phyloP scores from a whole-genome alignment of 2,797 vertebrate genomes.

The Phrynocephalus forsythii region DNA sequence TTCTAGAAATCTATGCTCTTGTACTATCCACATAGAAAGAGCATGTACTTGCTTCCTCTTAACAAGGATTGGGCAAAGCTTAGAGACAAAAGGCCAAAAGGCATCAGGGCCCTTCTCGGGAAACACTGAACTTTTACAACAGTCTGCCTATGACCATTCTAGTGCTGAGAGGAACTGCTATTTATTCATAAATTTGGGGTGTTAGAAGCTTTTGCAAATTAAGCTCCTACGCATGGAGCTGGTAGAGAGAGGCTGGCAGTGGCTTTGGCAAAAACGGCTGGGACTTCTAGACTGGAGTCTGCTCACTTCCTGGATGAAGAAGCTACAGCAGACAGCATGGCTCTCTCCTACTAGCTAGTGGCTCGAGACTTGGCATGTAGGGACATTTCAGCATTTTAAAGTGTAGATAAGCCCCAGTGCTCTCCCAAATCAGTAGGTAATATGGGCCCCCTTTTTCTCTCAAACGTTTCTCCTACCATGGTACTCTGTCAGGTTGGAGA shows the following conservation, averaged over 20 bases:
- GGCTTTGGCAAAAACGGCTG: not conserved
- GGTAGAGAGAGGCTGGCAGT: not conserved
- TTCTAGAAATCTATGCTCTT: not conserved
- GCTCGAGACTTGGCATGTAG: too few relatives aligned
- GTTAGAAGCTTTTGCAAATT: not conserved
- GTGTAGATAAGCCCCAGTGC: not conserved
- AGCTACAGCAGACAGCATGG: not conserved
- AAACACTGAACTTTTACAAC: not conserved
- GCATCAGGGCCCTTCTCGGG: not conserved
- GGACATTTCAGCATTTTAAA: not conserved
- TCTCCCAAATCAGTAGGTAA: not conserved
- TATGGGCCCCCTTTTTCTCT: not conserved
- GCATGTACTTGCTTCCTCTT: not conserved
- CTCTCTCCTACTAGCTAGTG: not conserved
- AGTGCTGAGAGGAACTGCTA: not conserved
- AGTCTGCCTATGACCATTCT: conserved; percentile 1
- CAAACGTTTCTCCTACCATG: not conserved
- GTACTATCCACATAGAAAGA: not conserved
- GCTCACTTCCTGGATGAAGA: not conserved
- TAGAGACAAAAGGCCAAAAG: not conserved
- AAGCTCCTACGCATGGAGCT: not conserved
- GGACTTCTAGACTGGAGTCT: not conserved
- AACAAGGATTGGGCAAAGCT: not conserved
- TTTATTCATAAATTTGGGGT: not conserved
- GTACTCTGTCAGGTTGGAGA: not conserved